A percentile compares a stretch with the other conserved stretches of the same genome.
Conservation (phyloP, 2,797 vertebrate species). For the Melanotaenia pygmaea region DNA sequence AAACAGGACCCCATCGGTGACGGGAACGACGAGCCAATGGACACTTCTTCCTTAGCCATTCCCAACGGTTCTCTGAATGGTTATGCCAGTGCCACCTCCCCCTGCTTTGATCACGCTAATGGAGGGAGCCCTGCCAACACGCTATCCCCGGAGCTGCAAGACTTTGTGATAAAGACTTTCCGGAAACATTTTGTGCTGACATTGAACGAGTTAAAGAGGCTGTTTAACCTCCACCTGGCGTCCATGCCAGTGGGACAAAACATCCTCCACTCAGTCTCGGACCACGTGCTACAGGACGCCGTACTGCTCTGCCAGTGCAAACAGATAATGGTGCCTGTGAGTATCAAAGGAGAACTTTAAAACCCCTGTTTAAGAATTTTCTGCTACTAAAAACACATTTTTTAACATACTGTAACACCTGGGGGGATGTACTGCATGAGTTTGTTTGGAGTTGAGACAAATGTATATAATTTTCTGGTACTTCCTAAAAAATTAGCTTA, state of each 20-base stretch:
- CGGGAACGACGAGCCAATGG: conserved; percentile 88
- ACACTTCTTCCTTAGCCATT: conserved; percentile 77
- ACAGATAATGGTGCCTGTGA: conserved; percentile 99
- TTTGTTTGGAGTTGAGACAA: background rate
- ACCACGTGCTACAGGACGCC: conserved; percentile 95
- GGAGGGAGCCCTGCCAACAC: conserved; percentile 63
- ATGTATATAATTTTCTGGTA: background rate
- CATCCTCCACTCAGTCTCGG: conserved; percentile 90
- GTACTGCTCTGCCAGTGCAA: conserved; percentile 92
- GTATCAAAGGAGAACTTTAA: conserved; percentile 67
- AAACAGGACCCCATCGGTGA: conserved; percentile 89
- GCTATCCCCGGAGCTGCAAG: conserved; percentile 86
- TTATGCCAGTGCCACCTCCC: conserved; percentile 76
- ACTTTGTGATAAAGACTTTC: conserved; percentile 91
- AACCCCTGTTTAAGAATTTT: background rate
- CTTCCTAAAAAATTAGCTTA: background rate
- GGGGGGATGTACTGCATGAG: background rate
- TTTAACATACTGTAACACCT: background rate
- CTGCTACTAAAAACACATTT: background rate
- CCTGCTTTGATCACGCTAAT: conserved; percentile 78
- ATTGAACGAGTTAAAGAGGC: conserved; percentile 95
- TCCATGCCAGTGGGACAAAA: conserved; percentile 90
- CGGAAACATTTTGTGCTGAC: conserved; percentile 94
- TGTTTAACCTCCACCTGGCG: conserved; percentile 95
- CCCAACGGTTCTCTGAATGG: conserved; percentile 87